A percentile compares a stretch with the other conserved stretches of the same genome.
These are phyloP conservation scores for Epinotia nisella DNA, from an alignment of 2,888 invertebrate genomes.

Conservation along the genomic window DNA sequence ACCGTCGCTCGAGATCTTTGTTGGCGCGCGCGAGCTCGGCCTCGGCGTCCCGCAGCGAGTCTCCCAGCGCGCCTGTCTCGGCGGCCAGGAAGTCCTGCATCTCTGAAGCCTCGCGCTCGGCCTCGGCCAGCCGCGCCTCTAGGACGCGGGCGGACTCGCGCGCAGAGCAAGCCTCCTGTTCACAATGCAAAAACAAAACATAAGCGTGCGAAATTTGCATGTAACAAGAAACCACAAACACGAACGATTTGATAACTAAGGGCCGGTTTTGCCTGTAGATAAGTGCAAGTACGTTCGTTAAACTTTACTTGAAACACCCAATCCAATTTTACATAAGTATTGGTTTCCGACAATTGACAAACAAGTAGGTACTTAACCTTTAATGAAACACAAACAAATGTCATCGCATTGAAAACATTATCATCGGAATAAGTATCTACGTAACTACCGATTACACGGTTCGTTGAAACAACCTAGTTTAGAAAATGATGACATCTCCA, in stretches of 20 bases:
- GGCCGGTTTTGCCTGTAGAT: too few species aligned
- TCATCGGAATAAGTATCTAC: neutral
- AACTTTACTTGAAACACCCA: too few species aligned
- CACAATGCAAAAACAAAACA: neutral
- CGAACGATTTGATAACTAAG: too few species aligned
- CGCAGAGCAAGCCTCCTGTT: slow-evolving; percentile 88
- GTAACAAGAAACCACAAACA: too few species aligned
- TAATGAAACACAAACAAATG: too few species aligned
- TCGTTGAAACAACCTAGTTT: neutral
- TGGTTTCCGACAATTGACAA: too few species aligned
- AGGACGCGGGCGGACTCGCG: slow-evolving; percentile 87
- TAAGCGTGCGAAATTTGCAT: neutral
- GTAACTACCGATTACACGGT: neutral
- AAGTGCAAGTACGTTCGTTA: too few species aligned
- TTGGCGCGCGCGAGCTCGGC: slow-evolving; percentile 80
- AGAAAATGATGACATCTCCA: slow-evolving; percentile 12
- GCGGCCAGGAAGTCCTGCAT: slow-evolving; percentile 95
- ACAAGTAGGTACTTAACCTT: too few species aligned
- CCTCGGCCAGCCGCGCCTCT: slow-evolving; percentile 89
- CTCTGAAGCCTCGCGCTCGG: slow-evolving; percentile 92
- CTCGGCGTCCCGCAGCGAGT: slow-evolving; percentile 92
- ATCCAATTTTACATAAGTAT: too few species aligned
- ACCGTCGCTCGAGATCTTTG: slow-evolving; percentile 74
- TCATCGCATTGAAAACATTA: neutral
- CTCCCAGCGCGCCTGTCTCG: slow-evolving; percentile 91